A percentile compares a stretch with the other conserved stretches of the same genome.
phyloP scores from a whole-genome alignment of 2,888 invertebrate genomes.

The Phortica okadai region DNA sequence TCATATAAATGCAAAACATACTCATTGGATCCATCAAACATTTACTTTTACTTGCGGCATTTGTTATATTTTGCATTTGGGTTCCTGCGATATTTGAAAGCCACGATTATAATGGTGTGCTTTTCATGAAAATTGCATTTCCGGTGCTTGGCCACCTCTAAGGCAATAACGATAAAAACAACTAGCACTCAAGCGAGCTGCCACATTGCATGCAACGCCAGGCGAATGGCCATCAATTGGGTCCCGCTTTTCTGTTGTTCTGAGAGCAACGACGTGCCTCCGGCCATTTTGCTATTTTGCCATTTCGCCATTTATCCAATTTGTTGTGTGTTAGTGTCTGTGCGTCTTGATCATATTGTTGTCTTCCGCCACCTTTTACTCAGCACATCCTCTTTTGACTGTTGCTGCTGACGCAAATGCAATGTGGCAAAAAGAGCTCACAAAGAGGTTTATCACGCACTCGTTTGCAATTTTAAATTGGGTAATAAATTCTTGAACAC shows the following conservation, averaged over 20 bases:
- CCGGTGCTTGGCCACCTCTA: not conserved
- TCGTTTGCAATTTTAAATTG: conserved; percentile 72
- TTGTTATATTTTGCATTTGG: not conserved
- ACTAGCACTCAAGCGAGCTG: conserved; percentile 1
- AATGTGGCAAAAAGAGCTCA: conserved; percentile 16
- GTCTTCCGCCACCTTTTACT: not conserved
- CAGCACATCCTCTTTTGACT: not conserved
- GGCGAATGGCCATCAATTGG: not conserved
- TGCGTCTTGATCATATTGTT: not conserved
- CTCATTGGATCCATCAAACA: not conserved
- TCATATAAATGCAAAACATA: too few species aligned
- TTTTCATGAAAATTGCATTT: conserved; percentile 23
- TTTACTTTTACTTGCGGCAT: not conserved
- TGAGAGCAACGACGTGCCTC: too few species aligned
- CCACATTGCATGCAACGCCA: conserved; percentile 20
- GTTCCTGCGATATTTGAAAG: not conserved
- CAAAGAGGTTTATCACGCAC: conserved; percentile 65
- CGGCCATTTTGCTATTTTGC: too few species aligned
- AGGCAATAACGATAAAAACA: conserved; percentile 37
- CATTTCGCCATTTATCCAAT: too few species aligned
- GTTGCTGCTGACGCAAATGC: conserved; percentile 19
- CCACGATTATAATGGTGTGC: not conserved
- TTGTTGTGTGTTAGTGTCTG: conserved; percentile 15
- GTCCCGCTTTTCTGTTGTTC: too few species aligned
- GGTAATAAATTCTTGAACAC: conserved; percentile 68